Base-by-base conservation (phyloP, 2,797 vertebrate species). In the Poeciliopsis presidionis region DNA sequence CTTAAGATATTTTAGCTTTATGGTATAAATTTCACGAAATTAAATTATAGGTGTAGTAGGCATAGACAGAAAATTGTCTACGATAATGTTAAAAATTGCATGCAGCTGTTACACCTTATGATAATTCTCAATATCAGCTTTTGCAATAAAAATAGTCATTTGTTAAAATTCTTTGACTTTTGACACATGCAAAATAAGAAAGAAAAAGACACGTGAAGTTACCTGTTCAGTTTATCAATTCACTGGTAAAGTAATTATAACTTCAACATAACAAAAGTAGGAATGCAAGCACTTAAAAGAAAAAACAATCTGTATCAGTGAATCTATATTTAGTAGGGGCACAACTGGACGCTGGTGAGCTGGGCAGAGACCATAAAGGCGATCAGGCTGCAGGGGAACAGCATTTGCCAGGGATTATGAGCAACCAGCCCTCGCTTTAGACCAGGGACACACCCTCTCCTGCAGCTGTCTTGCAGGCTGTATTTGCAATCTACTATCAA, bases 321-420 rank as follows among this genome's bases (percentile, higher is more conserved):
- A 83, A 83, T 89, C 94, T 96, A 95, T 94, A 94, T 95, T 94
- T 96, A 96, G 94, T 86, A 85, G 81, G 81, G 84, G 77, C 94
- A 95, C 95, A 95, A 95, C 94, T 94, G 94, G 93, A 93, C 90
- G 86, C 86, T 93, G 92, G 93, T 94, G 93, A 93, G 91, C 92
- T 93, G 87, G 90, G 92, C 94, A 92, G 84, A 86, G 92, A 85
- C 94, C 94, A 94, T 95, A 94, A 95, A 96, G 93, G 94, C 91
- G 90, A 92, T 90, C 92, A 82, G 91, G 89, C 90, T 91, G 81
- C 93, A 92, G 93, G 93, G 93, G 94, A 90, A 91, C 91, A 94
- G 91, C 95, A 95, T 95, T 93, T 95, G 95, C 93, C 91, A 77
- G 93, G 95, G 94, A 96, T 96, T 96, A 95, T 85, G 90, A 89